A percentile compares a stretch with the other conserved stretches of the same genome.
Conservation (phyloP, 2,797 vertebrate species). For the Helostoma temminkii region DNA sequence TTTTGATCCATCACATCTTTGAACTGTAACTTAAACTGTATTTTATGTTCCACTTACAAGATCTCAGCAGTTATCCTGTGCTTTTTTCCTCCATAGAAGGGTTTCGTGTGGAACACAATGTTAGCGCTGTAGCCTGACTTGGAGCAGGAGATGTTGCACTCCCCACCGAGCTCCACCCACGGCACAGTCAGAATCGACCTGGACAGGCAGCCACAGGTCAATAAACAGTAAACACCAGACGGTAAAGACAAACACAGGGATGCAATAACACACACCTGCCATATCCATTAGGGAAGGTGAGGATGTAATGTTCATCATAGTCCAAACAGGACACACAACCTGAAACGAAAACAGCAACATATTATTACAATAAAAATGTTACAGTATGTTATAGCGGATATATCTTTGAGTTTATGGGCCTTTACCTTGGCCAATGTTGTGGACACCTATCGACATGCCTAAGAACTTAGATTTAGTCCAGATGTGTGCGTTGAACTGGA, state of each 20-base stretch:
- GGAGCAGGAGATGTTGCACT: slow-evolving; percentile 96
- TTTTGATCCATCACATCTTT: neutral
- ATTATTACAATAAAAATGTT: neutral
- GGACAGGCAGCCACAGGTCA: slow-evolving; percentile 54
- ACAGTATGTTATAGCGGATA: neutral
- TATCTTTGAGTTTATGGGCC: neutral
- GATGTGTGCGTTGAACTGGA: slow-evolving; percentile 99
- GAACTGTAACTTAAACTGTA: neutral
- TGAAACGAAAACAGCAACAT: slow-evolving; percentile 48
- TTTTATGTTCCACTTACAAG: slow-evolving; percentile 85
- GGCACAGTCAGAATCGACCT: slow-evolving; percentile 99
- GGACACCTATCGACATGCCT: slow-evolving; percentile 98
- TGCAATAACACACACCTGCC: slow-evolving; percentile 87
- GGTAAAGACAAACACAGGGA: neutral
- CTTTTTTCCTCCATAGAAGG: slow-evolving; percentile 99
- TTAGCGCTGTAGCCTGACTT: slow-evolving; percentile 96
- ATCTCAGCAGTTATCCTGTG: slow-evolving; percentile 98
- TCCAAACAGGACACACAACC: slow-evolving; percentile 98
- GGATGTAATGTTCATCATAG: slow-evolving; percentile 97
- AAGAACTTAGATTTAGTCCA: slow-evolving; percentile 99
- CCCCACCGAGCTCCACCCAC: slow-evolving; percentile 98
- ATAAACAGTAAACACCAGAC: neutral
- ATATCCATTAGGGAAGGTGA: slow-evolving; percentile 98
- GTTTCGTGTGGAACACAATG: slow-evolving; percentile 98
- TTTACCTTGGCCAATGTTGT: slow-evolving; percentile 98